Evolutionary conservation across 2,113 vertebrate genomes (phyloP).

Genomic region (Cyanoliseus patagonus): DNA sequence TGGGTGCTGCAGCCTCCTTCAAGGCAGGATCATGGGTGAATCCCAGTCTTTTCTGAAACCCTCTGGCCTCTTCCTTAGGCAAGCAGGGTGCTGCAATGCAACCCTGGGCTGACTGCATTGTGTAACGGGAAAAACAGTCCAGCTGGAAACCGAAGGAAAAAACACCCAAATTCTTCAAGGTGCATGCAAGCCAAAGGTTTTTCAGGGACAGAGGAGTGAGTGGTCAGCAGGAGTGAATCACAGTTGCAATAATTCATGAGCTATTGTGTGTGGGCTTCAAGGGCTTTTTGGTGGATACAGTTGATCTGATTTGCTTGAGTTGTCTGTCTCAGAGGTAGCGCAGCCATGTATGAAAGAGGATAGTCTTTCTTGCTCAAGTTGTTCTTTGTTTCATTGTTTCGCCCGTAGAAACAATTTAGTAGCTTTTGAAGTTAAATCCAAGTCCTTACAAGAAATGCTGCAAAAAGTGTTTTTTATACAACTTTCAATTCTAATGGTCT

Average conservation of each 20-base stretch:
- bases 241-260: not conserved
- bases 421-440: not conserved
- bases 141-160: not conserved
- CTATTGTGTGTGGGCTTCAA: not conserved
- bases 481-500: not conserved
- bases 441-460: not conserved
- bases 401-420: not conserved
- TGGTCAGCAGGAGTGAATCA: not conserved
- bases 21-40: not conserved
- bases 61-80: not conserved
- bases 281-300: not conserved
- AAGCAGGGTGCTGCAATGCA: not conserved
- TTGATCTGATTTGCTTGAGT: not conserved
- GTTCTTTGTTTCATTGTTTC: not conserved
- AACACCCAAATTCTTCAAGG: not conserved
- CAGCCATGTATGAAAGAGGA: not conserved
- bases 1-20: not conserved
- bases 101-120: not conserved
- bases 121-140: not conserved
- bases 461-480: not conserved
- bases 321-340: not conserved
- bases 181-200: not conserved
- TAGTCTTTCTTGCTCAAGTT: not conserved
- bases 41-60: not conserved
- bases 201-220: not conserved